These are phyloP conservation scores for Eilema griseolum DNA, from an alignment of 2,888 invertebrate genomes.

Conservation along the genomic window DNA sequence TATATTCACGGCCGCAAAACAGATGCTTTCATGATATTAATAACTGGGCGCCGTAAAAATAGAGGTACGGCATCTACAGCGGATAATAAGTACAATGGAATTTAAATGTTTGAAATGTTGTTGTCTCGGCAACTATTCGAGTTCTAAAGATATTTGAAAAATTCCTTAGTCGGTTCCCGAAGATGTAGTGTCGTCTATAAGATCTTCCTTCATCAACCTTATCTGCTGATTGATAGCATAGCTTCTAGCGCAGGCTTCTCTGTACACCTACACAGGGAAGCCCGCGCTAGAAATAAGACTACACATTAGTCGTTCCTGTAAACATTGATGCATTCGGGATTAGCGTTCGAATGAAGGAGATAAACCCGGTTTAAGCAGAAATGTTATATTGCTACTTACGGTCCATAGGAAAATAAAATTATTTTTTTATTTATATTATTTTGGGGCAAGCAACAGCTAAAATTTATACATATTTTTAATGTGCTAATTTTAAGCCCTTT, in stretches of 20 bases:
- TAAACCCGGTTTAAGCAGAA: neutral
- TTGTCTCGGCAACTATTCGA: neutral
- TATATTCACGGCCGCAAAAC: conserved; percentile 9
- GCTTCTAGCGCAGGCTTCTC: too few relatives aligned
- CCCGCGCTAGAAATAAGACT: too few relatives aligned
- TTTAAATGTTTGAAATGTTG: neutral
- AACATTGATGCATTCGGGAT: neutral
- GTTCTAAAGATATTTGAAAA: too few relatives aligned
- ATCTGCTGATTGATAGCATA: neutral
- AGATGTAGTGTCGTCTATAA: neutral
- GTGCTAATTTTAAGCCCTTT: too few relatives aligned
- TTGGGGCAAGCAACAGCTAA: too few relatives aligned
- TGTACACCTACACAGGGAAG: too few relatives aligned
- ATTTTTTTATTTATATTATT: too few relatives aligned
- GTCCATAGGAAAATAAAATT: too few relatives aligned
- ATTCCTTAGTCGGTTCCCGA: neutral
- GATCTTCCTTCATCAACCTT: neutral
- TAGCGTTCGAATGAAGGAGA: neutral
- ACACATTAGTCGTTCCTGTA: too few relatives aligned
- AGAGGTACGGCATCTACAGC: neutral
- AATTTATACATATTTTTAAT: too few relatives aligned
- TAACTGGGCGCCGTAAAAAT: neutral
- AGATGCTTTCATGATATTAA: conserved; percentile 13
- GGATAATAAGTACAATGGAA: neutral
- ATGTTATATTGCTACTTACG: too few relatives aligned